Evolutionary conservation across 2,888 invertebrate genomes (phyloP).

Genomic region (Lissocephala sabroskyi): DNA sequence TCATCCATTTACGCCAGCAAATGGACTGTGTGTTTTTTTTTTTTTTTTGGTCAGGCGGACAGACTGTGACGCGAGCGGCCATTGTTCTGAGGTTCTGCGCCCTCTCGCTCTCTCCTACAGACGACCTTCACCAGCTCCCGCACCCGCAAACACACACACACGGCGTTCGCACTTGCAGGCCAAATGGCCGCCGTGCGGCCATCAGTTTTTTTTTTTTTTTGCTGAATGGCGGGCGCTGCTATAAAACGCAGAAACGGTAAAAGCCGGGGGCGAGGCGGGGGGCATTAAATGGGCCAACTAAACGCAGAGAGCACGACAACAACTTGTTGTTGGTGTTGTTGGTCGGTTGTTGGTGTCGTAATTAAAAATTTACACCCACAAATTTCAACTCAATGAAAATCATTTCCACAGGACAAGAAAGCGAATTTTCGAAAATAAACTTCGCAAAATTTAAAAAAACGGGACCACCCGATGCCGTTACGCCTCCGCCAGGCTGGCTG

Average conservation of each 20-base stretch:
- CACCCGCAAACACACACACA: neutral
- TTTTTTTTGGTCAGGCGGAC: neutral
- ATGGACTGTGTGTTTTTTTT: too few species aligned
- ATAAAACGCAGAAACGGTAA: neutral
- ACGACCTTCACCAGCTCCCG: conserved; percentile 48
- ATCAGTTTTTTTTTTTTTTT: neutral
- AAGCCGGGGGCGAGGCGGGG: neutral
- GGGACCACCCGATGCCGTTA: too few species aligned
- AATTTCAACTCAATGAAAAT: conserved; percentile 22
- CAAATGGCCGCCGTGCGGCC: too few species aligned
- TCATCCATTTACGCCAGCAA: conserved; percentile 49
- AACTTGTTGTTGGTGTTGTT: conserved; percentile 20
- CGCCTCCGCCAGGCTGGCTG: conserved; percentile 21
- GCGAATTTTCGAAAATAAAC: too few species aligned
- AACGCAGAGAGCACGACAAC: conserved; percentile 19
- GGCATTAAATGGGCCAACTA: conserved; percentile 43
- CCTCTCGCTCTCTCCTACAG: conserved; percentile 56
- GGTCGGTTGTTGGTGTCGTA: conserved; percentile 16
- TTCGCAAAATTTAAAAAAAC: too few species aligned
- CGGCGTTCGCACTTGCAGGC: neutral
- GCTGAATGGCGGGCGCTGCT: conserved; percentile 7
- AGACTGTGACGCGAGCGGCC: neutral
- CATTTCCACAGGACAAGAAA: conserved; percentile 38
- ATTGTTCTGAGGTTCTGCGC: conserved; percentile 16
- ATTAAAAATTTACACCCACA: conserved; percentile 17